A percentile compares a stretch with the other conserved stretches of the same genome.
Evolutionary conservation across 1,140 invertebrate species (phyloP).

Genomic region (Drosophila saltans): DNA sequence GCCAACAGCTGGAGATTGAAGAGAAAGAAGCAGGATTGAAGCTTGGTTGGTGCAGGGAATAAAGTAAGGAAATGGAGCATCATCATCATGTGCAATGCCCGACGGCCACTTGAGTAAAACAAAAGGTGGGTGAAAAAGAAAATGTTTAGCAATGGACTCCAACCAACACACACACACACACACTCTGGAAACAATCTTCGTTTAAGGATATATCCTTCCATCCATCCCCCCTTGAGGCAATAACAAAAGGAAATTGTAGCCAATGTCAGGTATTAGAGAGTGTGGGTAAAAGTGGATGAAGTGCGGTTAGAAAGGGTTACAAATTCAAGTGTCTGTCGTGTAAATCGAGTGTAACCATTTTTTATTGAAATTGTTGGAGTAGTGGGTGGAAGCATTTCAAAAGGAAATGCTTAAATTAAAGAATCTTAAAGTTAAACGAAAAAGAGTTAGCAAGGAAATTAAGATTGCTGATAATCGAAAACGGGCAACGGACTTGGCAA

Average conservation of each 20-base stretch:
- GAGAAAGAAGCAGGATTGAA: slow-evolving; percentile 4
- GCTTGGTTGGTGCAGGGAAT: slow-evolving; percentile 38
- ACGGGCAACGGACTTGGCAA: too few species aligned
- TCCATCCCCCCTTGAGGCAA: slow-evolving; percentile 32
- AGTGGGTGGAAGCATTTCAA: neutral
- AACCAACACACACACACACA: neutral
- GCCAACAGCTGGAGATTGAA: slow-evolving; percentile 46
- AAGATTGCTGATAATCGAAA: too few species aligned
- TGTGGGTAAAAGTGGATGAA: slow-evolving; percentile 2
- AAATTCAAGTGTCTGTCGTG: slow-evolving; percentile 50
- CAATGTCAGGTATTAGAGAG: neutral
- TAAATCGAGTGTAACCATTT: slow-evolving; percentile 52
- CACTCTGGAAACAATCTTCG: slow-evolving; percentile 9
- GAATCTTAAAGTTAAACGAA: neutral
- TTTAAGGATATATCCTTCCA: slow-evolving; percentile 19
- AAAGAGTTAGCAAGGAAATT: too few species aligned
- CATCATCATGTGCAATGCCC: slow-evolving; percentile 45
- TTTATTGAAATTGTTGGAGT: neutral
- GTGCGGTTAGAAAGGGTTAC: slow-evolving; percentile 6
- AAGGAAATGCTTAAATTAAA: neutral
- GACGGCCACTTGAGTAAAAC: slow-evolving; percentile 66
- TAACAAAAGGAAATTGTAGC: slow-evolving; percentile 30
- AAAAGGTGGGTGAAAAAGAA: slow-evolving; percentile 38
- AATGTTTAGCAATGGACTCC: neutral
- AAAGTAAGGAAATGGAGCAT: slow-evolving; percentile 63